These are phyloP conservation scores for Osmerus eperlanus DNA, from an alignment of 2,113 vertebrate species.

Conservation along the genomic window DNA sequence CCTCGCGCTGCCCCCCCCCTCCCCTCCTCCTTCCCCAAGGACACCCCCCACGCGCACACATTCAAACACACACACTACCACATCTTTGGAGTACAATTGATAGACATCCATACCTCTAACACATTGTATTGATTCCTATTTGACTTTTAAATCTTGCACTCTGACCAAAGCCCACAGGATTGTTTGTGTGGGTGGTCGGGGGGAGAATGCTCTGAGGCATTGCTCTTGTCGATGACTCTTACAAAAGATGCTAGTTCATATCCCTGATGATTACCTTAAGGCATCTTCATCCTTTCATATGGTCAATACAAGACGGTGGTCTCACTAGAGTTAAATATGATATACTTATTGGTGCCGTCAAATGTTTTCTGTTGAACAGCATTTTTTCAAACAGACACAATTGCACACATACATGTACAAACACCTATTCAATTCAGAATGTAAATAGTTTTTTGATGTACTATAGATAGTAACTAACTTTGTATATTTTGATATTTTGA, in stretches of 20 bases:
- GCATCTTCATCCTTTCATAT: too few species aligned
- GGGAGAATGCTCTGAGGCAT: slow-evolving; percentile 13
- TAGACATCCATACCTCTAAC: slow-evolving; percentile 60
- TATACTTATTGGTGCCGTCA: background rate
- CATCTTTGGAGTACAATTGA: slow-evolving; percentile 13
- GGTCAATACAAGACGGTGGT: slow-evolving; percentile 8
- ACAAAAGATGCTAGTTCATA: slow-evolving; percentile 1
- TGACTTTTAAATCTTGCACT: slow-evolving; percentile 71
- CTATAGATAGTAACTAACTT: background rate
- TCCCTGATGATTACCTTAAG: too few species aligned
- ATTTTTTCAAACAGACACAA: too few species aligned
- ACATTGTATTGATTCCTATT: slow-evolving; percentile 65
- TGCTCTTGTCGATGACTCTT: background rate
- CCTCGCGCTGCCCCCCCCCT: too few species aligned
- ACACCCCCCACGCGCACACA: too few species aligned
- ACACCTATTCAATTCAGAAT: too few species aligned
- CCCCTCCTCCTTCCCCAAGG: too few species aligned
- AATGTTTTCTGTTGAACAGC: background rate
- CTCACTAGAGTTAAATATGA: slow-evolving; percentile 22
- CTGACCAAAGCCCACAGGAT: slow-evolving; percentile 50
- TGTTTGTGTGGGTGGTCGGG: slow-evolving; percentile 51
- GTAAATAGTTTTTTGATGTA: background rate
- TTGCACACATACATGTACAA: too few species aligned
- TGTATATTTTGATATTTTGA: background rate
- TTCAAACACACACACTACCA: too few species aligned